phyloP scores from a whole-genome alignment of 2,113 vertebrate species.

The Odocoileus virginianus region DNA sequence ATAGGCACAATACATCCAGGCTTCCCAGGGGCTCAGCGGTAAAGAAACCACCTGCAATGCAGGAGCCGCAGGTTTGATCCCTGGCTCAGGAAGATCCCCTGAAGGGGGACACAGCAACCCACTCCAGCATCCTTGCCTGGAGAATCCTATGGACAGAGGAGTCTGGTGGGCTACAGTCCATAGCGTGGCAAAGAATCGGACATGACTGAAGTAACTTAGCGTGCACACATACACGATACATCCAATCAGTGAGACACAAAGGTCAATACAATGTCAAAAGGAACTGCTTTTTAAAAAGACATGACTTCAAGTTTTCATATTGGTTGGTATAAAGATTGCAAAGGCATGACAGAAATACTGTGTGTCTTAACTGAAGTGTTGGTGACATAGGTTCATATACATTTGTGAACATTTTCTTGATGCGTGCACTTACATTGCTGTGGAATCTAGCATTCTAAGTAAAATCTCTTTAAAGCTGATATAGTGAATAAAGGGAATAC shows the following conservation, averaged over 20 bases:
- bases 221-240: background rate
- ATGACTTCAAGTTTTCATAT: background rate
- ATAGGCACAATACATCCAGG: background rate
- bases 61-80: accelerated
- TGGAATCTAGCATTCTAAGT: background rate
- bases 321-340: background rate
- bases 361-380: background rate
- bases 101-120: background rate
- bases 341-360: background rate
- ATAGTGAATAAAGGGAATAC: background rate
- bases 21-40: background rate
- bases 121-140: background rate
- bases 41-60: background rate
- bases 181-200: background rate
- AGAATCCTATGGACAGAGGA: background rate
- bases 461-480: background rate
- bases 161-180: background rate
- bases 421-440: background rate
- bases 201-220: background rate
- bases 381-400: background rate
- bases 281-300: background rate
- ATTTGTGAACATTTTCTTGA: background rate
- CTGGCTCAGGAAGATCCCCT: background rate
- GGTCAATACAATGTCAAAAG: background rate
- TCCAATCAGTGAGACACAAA: background rate